Evolutionary conservation across 2,888 invertebrate species (phyloP).

Genomic region (Rhingia campestris): DNA sequence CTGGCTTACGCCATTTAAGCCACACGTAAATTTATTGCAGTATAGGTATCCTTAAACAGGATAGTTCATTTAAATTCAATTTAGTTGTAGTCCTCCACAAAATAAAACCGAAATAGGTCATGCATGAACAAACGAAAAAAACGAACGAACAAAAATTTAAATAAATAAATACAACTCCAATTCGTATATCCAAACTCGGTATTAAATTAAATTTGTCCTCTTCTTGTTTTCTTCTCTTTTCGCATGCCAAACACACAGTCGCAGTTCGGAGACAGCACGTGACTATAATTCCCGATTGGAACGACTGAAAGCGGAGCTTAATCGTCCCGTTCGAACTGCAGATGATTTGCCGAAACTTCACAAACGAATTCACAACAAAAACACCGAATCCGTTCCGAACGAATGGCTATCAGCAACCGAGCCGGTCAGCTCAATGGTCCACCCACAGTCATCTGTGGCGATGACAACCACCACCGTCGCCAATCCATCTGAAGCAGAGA

Average conservation of each 20-base stretch:
- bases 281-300: slow-evolving; percentile 79
- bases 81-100: too few relatives aligned
- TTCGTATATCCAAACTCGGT: background rate
- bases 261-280: slow-evolving; percentile 75
- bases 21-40: too few relatives aligned
- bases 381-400: slow-evolving; percentile 37
- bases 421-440: slow-evolving; percentile 57
- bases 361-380: slow-evolving; percentile 63
- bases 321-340: slow-evolving; percentile 78
- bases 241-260: slow-evolving; percentile 67
- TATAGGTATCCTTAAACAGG: too few relatives aligned
- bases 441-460: slow-evolving; percentile 35
- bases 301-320: slow-evolving; percentile 80
- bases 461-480: slow-evolving; percentile 33
- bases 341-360: slow-evolving; percentile 65
- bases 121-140: too few relatives aligned
- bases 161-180: too few relatives aligned
- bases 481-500: slow-evolving; percentile 55
- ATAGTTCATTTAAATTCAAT: too few relatives aligned
- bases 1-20: too few relatives aligned
- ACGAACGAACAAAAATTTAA: too few relatives aligned
- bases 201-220: slow-evolving; percentile 10
- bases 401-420: slow-evolving; percentile 52
- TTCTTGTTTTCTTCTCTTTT: background rate
- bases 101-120: too few relatives aligned